A percentile compares a stretch with the other conserved stretches of the same genome.
phyloP scores from a whole-genome alignment of 1,140 invertebrate genomes.

The Episyrphus balteatus region DNA sequence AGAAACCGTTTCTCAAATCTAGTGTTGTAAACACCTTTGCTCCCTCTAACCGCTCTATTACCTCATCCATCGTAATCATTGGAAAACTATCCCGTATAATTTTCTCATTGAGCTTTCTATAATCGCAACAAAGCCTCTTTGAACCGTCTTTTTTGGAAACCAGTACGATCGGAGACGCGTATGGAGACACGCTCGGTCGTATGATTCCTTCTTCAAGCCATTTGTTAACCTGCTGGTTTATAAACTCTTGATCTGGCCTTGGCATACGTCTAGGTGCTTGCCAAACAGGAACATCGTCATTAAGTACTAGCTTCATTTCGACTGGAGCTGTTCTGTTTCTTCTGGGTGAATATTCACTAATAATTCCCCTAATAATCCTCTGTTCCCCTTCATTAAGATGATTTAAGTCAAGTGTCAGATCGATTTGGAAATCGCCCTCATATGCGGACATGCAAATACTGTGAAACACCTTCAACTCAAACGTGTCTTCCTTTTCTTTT shows the following conservation, averaged over 20 bases:
- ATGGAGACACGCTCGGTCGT: conserved; percentile 8
- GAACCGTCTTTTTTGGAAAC: conserved; percentile 14
- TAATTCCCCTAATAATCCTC: neutral
- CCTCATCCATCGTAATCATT: conserved; percentile 21
- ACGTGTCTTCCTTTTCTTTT: neutral
- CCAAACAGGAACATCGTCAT: conserved; percentile 14
- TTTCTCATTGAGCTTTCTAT: conserved; percentile 11
- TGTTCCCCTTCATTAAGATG: too few relatives aligned
- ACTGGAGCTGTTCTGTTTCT: neutral
- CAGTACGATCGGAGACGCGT: conserved; percentile 16
- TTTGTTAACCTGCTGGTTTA: conserved; percentile 20
- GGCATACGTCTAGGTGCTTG: conserved; percentile 19
- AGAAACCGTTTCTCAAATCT: conserved; percentile 15
- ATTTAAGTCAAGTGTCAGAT: too few relatives aligned
- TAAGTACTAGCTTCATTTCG: conserved; percentile 8
- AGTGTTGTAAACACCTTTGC: conserved; percentile 14
- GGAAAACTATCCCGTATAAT: conserved; percentile 17
- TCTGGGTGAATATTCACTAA: neutral
- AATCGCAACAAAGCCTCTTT: conserved; percentile 13
- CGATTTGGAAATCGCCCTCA: too few relatives aligned
- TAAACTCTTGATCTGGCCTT: conserved; percentile 14
- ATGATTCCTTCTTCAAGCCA: conserved; percentile 23
- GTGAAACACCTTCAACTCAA: neutral
- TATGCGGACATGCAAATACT: too few relatives aligned
- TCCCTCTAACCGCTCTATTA: conserved; percentile 12